These are phyloP conservation scores for Aspidiotus destructor DNA, from an alignment of 2,888 invertebrate genomes.

Conservation along the genomic window DNA sequence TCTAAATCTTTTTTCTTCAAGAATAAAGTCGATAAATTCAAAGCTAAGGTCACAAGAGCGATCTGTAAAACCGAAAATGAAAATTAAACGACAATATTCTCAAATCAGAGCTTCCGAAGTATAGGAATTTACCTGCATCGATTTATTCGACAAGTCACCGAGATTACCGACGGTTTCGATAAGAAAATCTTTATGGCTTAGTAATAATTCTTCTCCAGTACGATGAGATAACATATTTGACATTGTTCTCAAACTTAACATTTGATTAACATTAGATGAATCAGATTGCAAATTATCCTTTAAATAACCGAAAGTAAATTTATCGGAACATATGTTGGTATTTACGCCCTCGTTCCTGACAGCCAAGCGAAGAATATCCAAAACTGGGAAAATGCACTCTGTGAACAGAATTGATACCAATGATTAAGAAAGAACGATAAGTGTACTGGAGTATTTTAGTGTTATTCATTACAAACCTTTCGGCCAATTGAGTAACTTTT, in stretches of 20 bases:
- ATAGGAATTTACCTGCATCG: constrained; percentile 50
- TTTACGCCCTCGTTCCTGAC: constrained; percentile 60
- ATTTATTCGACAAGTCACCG: constrained; percentile 48
- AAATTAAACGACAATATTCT: not conserved
- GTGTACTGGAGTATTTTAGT: not conserved
- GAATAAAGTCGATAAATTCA: constrained; percentile 34
- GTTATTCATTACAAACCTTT: constrained; percentile 47
- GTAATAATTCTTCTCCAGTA: constrained; percentile 54
- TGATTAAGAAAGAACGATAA: not conserved
- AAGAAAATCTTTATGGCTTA: constrained; percentile 49
- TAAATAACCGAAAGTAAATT: constrained; percentile 40
- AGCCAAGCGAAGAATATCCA: constrained; percentile 78
- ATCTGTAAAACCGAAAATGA: constrained; percentile 48
- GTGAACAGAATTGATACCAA: constrained; percentile 12
- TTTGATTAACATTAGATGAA: constrained; percentile 54
- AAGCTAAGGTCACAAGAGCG: constrained; percentile 46
- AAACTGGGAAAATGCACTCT: constrained; percentile 75
- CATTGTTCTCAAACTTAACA: constrained; percentile 66
- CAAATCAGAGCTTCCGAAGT: not conserved
- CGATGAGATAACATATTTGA: constrained; percentile 71
- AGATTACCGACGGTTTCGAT: constrained; percentile 49
- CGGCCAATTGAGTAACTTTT: constrained; percentile 61
- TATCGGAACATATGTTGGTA: constrained; percentile 45
- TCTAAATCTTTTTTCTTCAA: constrained; percentile 33
- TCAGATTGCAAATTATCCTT: constrained; percentile 40